Conservation (phyloP, 2,888 invertebrate genomes). For the Leuctra nigra region DNA sequence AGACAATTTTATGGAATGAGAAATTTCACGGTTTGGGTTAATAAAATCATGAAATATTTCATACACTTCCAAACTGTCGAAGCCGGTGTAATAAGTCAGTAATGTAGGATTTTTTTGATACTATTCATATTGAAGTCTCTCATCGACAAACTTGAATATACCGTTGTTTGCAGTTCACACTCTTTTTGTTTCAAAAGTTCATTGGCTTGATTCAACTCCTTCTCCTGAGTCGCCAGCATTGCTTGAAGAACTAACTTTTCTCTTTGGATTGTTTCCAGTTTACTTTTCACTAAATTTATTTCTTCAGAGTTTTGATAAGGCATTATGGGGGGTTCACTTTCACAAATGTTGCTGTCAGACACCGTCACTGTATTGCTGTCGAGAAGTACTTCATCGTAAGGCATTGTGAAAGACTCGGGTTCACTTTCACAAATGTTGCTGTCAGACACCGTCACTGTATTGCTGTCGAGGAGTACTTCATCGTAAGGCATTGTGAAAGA, state of each 20-base stretch:
- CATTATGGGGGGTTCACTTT: too few species aligned
- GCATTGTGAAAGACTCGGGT: too few species aligned
- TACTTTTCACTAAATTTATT: too few species aligned
- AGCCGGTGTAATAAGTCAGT: constrained; percentile 5
- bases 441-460: too few species aligned
- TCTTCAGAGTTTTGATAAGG: neutral
- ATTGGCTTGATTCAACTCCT: neutral
- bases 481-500: too few species aligned
- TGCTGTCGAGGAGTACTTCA: too few species aligned
- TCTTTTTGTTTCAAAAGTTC: neutral
- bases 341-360: too few species aligned
- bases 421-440: too few species aligned
- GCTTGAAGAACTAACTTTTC: neutral
- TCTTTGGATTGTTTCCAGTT: neutral
- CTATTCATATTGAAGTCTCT: neutral
- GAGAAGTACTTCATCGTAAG: too few species aligned
- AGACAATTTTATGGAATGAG: neutral
- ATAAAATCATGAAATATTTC: constrained; percentile 11
- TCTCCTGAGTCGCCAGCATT: neutral
- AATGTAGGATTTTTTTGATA: neutral
- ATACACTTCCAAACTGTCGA: neutral
- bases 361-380: too few species aligned
- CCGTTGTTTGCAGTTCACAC: too few species aligned
- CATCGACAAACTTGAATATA: neutral
- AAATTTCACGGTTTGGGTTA: neutral